These are phyloP conservation scores for Bucorvus abyssinicus DNA, from an alignment of 2,797 vertebrate genomes.

Conservation along the genomic window DNA sequence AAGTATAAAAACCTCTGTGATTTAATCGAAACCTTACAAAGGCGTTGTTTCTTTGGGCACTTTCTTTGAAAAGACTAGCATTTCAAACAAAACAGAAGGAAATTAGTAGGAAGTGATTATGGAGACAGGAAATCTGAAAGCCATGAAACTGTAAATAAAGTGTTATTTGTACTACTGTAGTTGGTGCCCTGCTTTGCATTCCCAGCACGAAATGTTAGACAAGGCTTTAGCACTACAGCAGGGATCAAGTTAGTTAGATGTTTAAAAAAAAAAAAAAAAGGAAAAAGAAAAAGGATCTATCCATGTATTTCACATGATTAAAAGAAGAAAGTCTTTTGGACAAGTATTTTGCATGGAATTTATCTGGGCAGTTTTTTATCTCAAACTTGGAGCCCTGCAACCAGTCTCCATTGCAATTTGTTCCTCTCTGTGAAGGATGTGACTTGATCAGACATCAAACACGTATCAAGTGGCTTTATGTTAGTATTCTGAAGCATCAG, in stretches of 20 bases:
- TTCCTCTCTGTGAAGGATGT: conserved; percentile 19
- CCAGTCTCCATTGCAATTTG: not conserved
- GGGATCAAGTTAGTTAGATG: conserved; percentile 20
- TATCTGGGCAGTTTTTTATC: not conserved
- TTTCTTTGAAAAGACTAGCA: conserved; percentile 64
- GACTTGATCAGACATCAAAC: conserved; percentile 54
- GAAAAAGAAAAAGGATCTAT: not conserved
- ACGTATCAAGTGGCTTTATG: conserved; percentile 42
- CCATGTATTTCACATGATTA: not conserved
- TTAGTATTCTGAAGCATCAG: conserved; percentile 49
- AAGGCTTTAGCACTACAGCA: conserved; percentile 50
- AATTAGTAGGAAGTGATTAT: conserved; percentile 69
- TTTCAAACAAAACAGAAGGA: conserved; percentile 64
- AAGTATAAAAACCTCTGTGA: conserved; percentile 51
- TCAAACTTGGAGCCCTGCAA: not conserved
- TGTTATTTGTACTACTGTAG: conserved; percentile 68
- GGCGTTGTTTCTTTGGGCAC: conserved; percentile 55
- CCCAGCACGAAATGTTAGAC: conserved; percentile 67
- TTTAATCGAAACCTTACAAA: conserved; percentile 67
- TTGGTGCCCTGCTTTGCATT: conserved; percentile 64
- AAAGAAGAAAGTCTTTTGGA: not conserved
- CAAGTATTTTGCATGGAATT: not conserved
- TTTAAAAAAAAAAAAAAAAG: not conserved
- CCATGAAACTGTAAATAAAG: conserved; percentile 66
- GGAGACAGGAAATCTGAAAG: conserved; percentile 69